Base-by-base conservation (phyloP, 37 sponge, comb jelly and placozoan species). In the Oscarella lobularis region DNA sequence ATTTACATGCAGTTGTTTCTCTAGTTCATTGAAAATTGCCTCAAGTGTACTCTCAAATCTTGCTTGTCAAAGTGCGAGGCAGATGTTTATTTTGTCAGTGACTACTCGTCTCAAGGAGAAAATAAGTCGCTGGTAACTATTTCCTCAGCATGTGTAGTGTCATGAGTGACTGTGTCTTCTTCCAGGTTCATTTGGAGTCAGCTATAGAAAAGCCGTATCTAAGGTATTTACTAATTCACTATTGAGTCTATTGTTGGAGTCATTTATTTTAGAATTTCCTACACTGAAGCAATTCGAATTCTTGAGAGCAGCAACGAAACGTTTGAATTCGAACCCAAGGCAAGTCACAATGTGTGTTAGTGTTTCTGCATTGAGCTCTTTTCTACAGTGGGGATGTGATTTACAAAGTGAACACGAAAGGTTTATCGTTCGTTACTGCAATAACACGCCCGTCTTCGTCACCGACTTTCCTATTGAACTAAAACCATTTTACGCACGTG, bases 401-500 rank as follows among this genome's bases (percentile, higher is more conserved):
- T 20, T 48, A 27, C 60, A 48, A 20, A 48, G 60, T 48, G 60
- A 48, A 20, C 60, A 48, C 20, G 60, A 48, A 48, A 48, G 60
- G 20, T 20, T 27, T 20, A 9, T 48, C 20, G 60, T 48, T 20
- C 9, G 20, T 27, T 48, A 48, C 60, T 48, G 60, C 20, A 20
- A 20, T 33, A 55, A 82, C 32, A 33, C 66, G 38, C 94, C 94
- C 20, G 39, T 90, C 34, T 94, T 94, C 79, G 80, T 94, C 38
- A 90, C 88, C 6, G 86, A 94, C 38, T 94, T 73, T 41, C 95
- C 91, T 31, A 79, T 77, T 1, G 37, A 72, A 3, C 29, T 90
- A 37, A 94, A 87, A 66, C 88, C 95, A 73, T 94, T 94, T 77
- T 94, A 94, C 76, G 81, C 89, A 37, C 81, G 83, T 66, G 60